Percentiles rank a stretch among this genome's conserved stretches.
These are phyloP conservation scores for Steinernema feltiae DNA, from an alignment of 1,140 invertebrate species.

Conservation along the genomic window DNA sequence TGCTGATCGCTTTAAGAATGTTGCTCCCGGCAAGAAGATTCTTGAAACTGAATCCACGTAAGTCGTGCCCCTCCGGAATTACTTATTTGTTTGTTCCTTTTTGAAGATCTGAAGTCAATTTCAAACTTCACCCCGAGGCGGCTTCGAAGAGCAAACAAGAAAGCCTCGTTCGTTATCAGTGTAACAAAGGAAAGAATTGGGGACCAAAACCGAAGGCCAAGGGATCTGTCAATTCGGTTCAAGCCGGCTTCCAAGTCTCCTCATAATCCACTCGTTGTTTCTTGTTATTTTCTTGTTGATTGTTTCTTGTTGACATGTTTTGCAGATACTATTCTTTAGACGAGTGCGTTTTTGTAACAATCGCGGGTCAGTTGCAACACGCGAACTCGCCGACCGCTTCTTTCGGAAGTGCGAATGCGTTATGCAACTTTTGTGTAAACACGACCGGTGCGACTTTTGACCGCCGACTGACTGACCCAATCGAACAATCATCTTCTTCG, in stretches of 20 bases:
- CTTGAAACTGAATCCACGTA: neutral
- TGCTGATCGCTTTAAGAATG: neutral
- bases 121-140: constrained; percentile 41
- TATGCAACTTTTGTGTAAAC: neutral
- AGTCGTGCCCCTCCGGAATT: neutral
- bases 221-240: constrained; percentile 51
- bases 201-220: constrained; percentile 56
- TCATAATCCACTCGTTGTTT: neutral
- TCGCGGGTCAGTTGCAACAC: too few species aligned
- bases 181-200: constrained; percentile 57
- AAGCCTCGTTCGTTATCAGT: constrained; percentile 49
- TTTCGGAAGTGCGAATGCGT: neutral
- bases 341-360: too few species aligned
- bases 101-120: constrained; percentile 43
- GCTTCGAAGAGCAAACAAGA: constrained; percentile 35
- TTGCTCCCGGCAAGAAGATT: constrained; percentile 18
- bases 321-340: too few species aligned
- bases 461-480: neutral
- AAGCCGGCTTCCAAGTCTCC: constrained; percentile 37
- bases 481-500: neutral
- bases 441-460: neutral
- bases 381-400: neutral
- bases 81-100: constrained; percentile 33
- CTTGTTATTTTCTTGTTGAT: neutral
- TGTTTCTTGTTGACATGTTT: too few species aligned